phyloP scores from a whole-genome alignment of 2,797 vertebrate species.

The Balearica regulorum region DNA sequence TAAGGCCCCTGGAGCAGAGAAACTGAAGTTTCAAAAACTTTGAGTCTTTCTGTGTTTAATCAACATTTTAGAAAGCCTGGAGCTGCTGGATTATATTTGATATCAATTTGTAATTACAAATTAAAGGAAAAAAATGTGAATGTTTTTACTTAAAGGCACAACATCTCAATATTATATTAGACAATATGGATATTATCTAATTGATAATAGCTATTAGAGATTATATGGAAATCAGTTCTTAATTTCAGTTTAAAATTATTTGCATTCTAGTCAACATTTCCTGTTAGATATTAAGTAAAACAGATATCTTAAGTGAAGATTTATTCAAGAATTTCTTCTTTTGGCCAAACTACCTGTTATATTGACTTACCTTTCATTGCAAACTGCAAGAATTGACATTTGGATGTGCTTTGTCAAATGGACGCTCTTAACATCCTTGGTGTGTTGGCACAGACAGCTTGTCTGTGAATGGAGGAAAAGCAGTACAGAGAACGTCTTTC shows the following conservation, averaged over 20 bases:
- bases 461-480: background rate
- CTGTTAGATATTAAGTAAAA: background rate
- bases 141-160: background rate
- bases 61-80: background rate
- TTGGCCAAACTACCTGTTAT: background rate
- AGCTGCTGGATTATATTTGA: background rate
- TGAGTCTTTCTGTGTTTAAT: background rate
- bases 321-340: background rate
- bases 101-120: background rate
- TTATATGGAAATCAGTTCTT: background rate
- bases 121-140: background rate
- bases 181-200: background rate
- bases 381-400: background rate
- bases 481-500: background rate
- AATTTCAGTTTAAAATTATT: background rate
- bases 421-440: background rate
- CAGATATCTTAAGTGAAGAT: background rate
- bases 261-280: background rate
- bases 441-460: background rate
- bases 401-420: background rate
- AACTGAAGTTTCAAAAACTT: background rate
- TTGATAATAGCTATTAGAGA: background rate
- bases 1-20: background rate
- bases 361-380: background rate
- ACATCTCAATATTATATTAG: background rate